A percentile compares a stretch with the other conserved stretches of the same genome.
Evolutionary conservation across 2,797 vertebrate species (phyloP).

Genomic region (Cyprinella venusta): DNA sequence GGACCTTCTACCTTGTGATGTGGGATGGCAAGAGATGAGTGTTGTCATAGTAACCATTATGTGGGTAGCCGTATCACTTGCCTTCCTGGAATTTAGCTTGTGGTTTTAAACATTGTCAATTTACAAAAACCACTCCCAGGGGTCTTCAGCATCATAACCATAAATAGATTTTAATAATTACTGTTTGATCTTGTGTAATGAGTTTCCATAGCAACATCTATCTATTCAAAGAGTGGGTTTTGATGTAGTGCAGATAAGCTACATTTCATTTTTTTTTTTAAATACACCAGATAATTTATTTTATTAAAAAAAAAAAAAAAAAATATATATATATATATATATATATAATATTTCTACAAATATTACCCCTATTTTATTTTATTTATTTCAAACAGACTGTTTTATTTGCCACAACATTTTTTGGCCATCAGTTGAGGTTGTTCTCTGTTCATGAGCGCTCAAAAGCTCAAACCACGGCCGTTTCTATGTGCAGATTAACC

Average conservation of each 20-base stretch:
- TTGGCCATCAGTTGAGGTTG: background rate
- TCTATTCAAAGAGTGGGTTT: background rate
- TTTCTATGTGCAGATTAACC: background rate
- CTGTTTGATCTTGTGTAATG: constrained; percentile 39
- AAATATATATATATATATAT: no score
- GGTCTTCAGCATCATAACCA: constrained; percentile 44
- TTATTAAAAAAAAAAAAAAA: no score
- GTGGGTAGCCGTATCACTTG: constrained; percentile 33
- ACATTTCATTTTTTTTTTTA: background rate
- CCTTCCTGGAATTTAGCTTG: constrained; percentile 59
- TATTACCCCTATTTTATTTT: background rate
- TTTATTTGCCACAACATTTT: background rate
- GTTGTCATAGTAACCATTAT: constrained; percentile 58
- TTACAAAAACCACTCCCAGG: constrained; percentile 42
- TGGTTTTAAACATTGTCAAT: constrained; percentile 33
- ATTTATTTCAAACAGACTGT: background rate
- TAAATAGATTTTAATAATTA: constrained; percentile 42
- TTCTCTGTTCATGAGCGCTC: background rate
- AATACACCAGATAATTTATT: background rate
- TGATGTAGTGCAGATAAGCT: background rate
- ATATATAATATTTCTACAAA: background rate
- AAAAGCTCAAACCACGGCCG: background rate
- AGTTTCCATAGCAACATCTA: constrained; percentile 10
- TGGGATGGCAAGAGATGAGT: constrained; percentile 46
- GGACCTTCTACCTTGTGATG: constrained; percentile 53